Percentiles rank a stretch among this genome's conserved stretches.
Evolutionary conservation across 2,888 invertebrate species (phyloP).

Genomic region (Pecten maximus): DNA sequence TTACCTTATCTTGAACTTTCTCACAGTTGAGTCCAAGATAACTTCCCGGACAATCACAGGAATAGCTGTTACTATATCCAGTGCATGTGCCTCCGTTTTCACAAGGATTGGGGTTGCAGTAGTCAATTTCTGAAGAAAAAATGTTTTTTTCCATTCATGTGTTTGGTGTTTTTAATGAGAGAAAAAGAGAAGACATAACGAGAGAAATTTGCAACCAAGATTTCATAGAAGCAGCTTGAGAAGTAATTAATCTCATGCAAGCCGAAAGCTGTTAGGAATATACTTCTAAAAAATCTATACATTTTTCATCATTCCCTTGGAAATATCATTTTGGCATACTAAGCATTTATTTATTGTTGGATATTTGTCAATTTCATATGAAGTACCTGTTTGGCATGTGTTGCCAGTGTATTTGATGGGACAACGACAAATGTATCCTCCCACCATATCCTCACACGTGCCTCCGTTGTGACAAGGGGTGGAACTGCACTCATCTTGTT

Average conservation of each 20-base stretch:
- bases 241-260: too few species aligned
- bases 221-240: too few species aligned
- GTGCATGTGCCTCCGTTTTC: neutral
- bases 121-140: neutral
- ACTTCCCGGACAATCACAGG: neutral
- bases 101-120: neutral
- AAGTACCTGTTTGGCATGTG: conserved; percentile 3
- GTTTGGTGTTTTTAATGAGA: too few species aligned
- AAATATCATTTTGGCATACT: too few species aligned
- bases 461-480: neutral
- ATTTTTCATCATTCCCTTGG: too few species aligned
- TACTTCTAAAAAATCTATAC: too few species aligned
- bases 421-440: neutral
- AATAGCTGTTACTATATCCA: neutral
- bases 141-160: neutral
- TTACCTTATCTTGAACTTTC: neutral
- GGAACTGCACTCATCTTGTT: neutral
- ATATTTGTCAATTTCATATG: neutral
- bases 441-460: neutral
- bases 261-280: too few species aligned
- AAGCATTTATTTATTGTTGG: neutral
- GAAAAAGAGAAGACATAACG: too few species aligned
- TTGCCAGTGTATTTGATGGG: neutral
- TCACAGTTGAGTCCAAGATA: neutral
- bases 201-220: too few species aligned